Conservation (phyloP, 2,113 vertebrate genomes). For the Xiphophorus couchianus region DNA sequence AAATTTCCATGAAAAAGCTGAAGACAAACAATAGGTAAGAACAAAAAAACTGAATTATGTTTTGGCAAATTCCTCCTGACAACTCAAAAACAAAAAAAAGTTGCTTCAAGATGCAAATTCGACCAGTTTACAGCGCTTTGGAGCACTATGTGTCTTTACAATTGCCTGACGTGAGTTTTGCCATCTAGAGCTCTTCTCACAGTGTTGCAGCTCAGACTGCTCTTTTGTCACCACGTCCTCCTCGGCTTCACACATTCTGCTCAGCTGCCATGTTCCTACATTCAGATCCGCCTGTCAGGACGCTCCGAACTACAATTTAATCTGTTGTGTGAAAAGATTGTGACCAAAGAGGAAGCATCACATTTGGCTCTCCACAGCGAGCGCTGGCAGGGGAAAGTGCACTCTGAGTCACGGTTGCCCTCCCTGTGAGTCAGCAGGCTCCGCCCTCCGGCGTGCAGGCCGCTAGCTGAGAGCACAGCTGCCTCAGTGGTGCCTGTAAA, state of each 20-base stretch:
- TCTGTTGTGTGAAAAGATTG: conserved; percentile 2
- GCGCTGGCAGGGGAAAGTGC: neutral
- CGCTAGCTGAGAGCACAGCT: neutral
- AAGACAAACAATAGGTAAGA: too few relatives aligned
- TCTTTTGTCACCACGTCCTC: conserved; percentile 22
- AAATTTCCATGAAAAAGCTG: too few relatives aligned
- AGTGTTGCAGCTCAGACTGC: conserved; percentile 27
- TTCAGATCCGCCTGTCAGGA: conserved; percentile 7
- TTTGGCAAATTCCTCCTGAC: neutral
- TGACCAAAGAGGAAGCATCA: neutral
- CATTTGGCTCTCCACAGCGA: neutral
- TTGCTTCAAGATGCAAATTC: neutral
- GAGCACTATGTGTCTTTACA: neutral
- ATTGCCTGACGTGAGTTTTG: neutral
- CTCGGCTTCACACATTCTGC: conserved; percentile 17
- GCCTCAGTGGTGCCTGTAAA: neutral
- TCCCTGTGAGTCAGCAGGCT: neutral
- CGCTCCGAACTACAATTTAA: neutral
- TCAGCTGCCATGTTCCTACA: conserved; percentile 7
- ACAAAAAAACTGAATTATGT: neutral
- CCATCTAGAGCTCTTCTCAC: neutral
- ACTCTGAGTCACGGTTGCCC: neutral
- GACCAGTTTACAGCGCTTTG: neutral
- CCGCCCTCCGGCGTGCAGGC: neutral
- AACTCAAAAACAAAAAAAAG: neutral